Evolutionary conservation across 2,113 vertebrate genomes (phyloP), one percentile per base, ranked within the genome.

Genomic region (Chlamydotis undulata): DNA sequence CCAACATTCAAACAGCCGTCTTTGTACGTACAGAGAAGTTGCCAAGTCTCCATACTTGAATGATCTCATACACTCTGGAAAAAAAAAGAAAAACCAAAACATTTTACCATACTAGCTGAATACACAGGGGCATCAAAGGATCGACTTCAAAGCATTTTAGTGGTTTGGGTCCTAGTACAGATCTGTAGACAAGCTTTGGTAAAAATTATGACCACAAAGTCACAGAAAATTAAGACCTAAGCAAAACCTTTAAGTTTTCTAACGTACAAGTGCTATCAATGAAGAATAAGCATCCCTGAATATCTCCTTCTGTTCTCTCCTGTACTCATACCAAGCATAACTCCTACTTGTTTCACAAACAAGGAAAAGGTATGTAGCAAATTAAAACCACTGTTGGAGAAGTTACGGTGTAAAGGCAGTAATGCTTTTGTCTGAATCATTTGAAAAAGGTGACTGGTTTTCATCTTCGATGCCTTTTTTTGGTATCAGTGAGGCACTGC

Each of bases 31-130:
- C 4, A 37, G 12, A 22, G n/a, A 64, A 59, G 87, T 92, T 97
- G 98, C 98, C 98, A 98, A 97, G 88, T 96, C 96, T 94, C 85
- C 96, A 94, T 96, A 96, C 92, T 97, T 89, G 93, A 96, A 41
- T 98, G 97, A 98, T 81, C 97, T 98, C 98, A 96, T 89, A 90
- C 74, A 96, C 87, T 75, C 73, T 23, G 87, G 95, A 33, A 52
- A 82, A 75, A 96, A 85, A 86, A 86, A 75, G 23, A 50, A 91
- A 93, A 97, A 90, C 5, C 90, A 89, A 94, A 90, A 94, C 80
- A 90, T 97, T 97, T 95, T 87, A 94, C 94, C 71, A 65, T 65
- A 31, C 75, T 88, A 61, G 53, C 71, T 77, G 74, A 91, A 96
- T 64, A 59, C 73, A 90, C 57, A 79, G 56, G 47, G 61, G 73